phyloP scores from a whole-genome alignment of 1,140 invertebrate species.

The Drosophila grimshawi region DNA sequence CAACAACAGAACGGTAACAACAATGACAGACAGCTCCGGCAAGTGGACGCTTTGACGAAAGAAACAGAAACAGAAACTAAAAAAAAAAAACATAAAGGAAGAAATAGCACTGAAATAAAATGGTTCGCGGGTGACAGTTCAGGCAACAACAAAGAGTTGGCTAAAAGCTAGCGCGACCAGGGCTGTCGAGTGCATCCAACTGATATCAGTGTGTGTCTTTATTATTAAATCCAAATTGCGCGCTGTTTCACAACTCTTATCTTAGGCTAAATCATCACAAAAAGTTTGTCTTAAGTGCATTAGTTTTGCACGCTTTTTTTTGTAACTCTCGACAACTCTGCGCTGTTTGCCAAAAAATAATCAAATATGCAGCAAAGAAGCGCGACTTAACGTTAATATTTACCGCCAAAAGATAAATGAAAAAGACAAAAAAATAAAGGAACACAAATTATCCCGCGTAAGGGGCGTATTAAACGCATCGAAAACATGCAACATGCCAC shows the following conservation, averaged over 20 bases:
- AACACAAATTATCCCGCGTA: slow-evolving; percentile 61
- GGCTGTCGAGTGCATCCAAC: slow-evolving; percentile 13
- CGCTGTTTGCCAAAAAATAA: background rate
- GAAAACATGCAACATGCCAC: slow-evolving; percentile 29
- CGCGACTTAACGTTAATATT: slow-evolving; percentile 61
- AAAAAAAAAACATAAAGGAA: slow-evolving; percentile 21
- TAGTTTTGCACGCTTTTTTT: background rate
- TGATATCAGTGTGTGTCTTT: background rate
- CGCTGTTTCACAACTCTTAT: background rate
- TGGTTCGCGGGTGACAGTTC: slow-evolving; percentile 56
- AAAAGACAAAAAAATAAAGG: slow-evolving; percentile 19
- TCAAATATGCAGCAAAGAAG: slow-evolving; percentile 14
- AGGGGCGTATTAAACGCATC: slow-evolving; percentile 62
- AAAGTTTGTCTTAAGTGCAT: background rate
- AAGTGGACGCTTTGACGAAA: slow-evolving; percentile 70
- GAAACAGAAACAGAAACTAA: slow-evolving; percentile 11
- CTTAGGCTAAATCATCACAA: background rate
- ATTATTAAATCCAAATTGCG: background rate
- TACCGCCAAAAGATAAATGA: slow-evolving; percentile 26
- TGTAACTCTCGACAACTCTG: slow-evolving; percentile 38
- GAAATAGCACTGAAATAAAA: slow-evolving; percentile 16
- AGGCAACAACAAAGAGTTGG: slow-evolving; percentile 8
- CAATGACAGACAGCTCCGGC: slow-evolving; percentile 45
- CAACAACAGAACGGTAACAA: slow-evolving; percentile 16
- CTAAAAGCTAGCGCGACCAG: slow-evolving; percentile 5